phyloP scores from a whole-genome alignment of 2,113 vertebrate genomes.

The Ptyas mucosa region DNA sequence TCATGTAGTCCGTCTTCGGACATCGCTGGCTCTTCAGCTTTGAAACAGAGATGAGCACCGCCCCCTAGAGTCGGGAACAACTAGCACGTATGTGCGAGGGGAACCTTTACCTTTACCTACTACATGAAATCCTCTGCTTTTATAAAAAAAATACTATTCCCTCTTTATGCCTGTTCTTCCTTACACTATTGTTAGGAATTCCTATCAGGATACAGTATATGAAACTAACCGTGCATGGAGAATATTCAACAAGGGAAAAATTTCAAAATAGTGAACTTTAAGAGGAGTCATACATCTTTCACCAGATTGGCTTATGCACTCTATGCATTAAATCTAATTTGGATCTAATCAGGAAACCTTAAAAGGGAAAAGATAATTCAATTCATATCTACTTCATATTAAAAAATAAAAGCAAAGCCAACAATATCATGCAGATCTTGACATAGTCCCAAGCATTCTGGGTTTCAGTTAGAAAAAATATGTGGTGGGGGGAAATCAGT shows the following conservation, averaged over 20 bases:
- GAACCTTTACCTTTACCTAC: no score
- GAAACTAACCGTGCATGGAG: neutral
- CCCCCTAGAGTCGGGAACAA: no score
- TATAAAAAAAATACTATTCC: neutral
- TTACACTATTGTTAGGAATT: neutral
- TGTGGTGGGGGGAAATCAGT: neutral
- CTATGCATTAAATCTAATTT: neutral
- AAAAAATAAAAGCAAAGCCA: neutral
- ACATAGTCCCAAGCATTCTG: neutral
- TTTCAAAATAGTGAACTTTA: neutral
- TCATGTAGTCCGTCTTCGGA: no score
- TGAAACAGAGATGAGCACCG: no score
- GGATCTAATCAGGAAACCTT: neutral
- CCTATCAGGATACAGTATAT: neutral
- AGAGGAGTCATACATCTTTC: neutral
- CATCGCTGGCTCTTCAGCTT: no score
- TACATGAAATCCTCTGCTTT: neutral
- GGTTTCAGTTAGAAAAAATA: neutral
- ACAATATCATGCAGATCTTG: neutral
- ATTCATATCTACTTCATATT: neutral
- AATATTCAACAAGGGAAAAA: neutral
- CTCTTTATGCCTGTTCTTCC: neutral
- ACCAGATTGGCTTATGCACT: neutral
- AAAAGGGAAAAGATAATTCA: neutral
- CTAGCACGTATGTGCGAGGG: no score